Conservation (phyloP, 30 jellyfish, hydroid and myxozoan species). For the Clytia hemisphaerica region DNA sequence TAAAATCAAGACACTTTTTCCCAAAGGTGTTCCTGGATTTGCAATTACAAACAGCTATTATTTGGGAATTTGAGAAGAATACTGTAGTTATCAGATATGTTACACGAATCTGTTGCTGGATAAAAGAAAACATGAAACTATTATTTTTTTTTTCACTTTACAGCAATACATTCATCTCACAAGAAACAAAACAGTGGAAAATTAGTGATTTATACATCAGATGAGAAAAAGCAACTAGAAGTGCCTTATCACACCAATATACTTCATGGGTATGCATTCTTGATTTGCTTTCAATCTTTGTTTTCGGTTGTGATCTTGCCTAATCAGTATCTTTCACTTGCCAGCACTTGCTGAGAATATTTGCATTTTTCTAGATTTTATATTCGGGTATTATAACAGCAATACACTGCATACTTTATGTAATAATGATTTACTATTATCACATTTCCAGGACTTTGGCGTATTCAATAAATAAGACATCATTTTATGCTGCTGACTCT, state of each 20-base stretch:
- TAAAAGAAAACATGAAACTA: not conserved
- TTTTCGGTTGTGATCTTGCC: not conserved
- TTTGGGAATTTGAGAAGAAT: too few relatives aligned
- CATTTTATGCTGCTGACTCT: constrained; percentile 72
- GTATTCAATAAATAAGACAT: constrained; percentile 84
- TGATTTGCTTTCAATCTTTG: not conserved
- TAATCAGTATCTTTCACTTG: not conserved
- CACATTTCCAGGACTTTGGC: constrained; percentile 83
- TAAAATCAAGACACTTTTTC: too few relatives aligned
- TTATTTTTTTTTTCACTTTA: not conserved
- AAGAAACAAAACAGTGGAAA: constrained; percentile 71
- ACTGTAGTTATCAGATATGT: too few relatives aligned
- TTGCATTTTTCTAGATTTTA: not conserved
- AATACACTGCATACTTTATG: not conserved
- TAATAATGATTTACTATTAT: too few relatives aligned
- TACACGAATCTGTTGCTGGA: too few relatives aligned
- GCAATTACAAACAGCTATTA: too few relatives aligned
- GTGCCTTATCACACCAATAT: constrained; percentile 79
- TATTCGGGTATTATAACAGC: not conserved
- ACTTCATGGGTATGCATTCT: constrained; percentile 70
- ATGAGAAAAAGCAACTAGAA: constrained; percentile 55
- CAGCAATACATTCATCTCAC: constrained; percentile 45
- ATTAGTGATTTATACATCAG: constrained; percentile 67
- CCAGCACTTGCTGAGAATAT: not conserved
- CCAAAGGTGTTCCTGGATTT: too few relatives aligned